Percentiles rank a stretch among this genome's conserved stretches.
Conservation (phyloP, 2,113 vertebrate genomes). For the Perccottus glenii region DNA sequence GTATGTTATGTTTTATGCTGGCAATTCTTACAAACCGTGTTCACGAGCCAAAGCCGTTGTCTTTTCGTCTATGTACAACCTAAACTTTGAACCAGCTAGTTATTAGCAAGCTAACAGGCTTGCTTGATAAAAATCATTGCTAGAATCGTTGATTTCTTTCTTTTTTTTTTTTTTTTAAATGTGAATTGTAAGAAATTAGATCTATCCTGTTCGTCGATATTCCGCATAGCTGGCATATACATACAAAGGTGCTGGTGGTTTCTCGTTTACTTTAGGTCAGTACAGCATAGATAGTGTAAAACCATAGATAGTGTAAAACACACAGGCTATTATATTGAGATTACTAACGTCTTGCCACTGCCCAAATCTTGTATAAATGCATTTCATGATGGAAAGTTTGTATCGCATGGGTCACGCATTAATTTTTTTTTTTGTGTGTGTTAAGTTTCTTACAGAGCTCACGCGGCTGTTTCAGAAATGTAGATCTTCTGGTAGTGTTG, state of each 20-base stretch:
- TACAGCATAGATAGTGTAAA: background rate
- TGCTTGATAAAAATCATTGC: background rate
- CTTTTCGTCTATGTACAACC: background rate
- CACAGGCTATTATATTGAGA: background rate
- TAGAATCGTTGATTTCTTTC: background rate
- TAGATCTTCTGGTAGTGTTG: constrained; percentile 90
- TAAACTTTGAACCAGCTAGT: background rate
- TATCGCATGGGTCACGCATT: background rate
- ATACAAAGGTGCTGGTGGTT: no score
- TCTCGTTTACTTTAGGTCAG: no score
- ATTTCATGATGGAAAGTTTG: background rate
- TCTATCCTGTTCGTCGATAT: no score
- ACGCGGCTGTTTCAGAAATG: constrained; percentile 97
- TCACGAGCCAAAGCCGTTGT: background rate
- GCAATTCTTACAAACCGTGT: background rate
- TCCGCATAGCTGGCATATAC: no score
- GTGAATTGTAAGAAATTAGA: background rate
- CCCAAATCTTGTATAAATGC: no score
- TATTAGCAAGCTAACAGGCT: background rate
- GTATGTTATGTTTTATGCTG: rapidly evolving
- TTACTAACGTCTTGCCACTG: background rate
- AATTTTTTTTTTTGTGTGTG: constrained; percentile 49
- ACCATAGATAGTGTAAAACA: background rate
- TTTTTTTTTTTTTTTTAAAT: background rate
- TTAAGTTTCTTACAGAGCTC: constrained; percentile 98